Conservation (phyloP, 2,113 vertebrate species). For the Gadus chalcogrammus region DNA sequence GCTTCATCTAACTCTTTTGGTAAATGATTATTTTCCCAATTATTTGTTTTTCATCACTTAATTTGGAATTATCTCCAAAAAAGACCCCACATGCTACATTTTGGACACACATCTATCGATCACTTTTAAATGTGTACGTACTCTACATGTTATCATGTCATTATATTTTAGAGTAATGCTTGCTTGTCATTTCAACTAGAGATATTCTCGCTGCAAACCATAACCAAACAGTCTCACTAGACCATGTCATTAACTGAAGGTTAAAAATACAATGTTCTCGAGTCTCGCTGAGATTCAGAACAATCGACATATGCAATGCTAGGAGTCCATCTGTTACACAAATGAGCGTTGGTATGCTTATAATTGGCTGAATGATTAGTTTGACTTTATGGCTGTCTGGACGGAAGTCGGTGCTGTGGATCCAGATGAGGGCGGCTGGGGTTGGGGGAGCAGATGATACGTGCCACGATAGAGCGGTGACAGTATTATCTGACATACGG, state of each 20-base stretch:
- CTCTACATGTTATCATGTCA: neutral
- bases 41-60: no score
- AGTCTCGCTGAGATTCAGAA: conserved; percentile 21
- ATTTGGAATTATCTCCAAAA: neutral
- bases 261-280: conserved; percentile 11
- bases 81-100: conserved; percentile 14
- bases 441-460: conserved; percentile 35
- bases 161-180: neutral
- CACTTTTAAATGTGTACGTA: conserved; percentile 27
- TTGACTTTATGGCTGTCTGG: conserved; percentile 10
- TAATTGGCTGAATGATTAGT: conserved; percentile 34
- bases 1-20: no score
- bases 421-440: conserved; percentile 10
- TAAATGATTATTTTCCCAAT: no score
- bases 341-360: conserved; percentile 48
- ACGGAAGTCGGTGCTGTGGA: conserved; percentile 36
- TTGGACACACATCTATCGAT: conserved; percentile 9
- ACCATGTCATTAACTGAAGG: conserved; percentile 38
- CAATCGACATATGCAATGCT: conserved; percentile 51
- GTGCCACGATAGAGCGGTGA: neutral
- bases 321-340: conserved; percentile 33
- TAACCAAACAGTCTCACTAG: conserved; percentile 18
- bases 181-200: conserved; percentile 3
- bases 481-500: no score
- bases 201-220: conserved; percentile 1